A percentile compares a stretch with the other conserved stretches of the same genome.
These are phyloP conservation scores for Tethea ocularis DNA, from an alignment of 2,888 invertebrate genomes.

Conservation along the genomic window DNA sequence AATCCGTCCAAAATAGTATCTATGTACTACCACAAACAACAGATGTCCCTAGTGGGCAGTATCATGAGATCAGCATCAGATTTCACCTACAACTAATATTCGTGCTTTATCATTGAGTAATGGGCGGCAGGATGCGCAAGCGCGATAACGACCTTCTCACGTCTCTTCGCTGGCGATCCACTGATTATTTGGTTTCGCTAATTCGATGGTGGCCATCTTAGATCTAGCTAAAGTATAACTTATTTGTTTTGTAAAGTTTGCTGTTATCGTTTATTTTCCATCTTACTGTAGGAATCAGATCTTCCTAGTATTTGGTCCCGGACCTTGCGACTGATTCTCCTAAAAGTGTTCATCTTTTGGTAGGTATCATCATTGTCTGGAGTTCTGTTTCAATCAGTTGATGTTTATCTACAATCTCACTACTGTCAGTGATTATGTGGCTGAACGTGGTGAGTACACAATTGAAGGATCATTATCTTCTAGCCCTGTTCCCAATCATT, in stretches of 20 bases:
- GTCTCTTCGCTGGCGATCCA: constrained; percentile 17
- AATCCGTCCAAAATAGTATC: not conserved
- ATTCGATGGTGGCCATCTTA: constrained; percentile 19
- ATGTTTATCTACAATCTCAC: too few species aligned
- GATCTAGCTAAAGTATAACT: not conserved
- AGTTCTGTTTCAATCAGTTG: too few species aligned
- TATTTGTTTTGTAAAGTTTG: not conserved
- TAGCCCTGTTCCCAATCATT: too few species aligned
- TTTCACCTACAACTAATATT: constrained; percentile 50
- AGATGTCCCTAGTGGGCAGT: constrained; percentile 13
- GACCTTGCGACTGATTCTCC: too few species aligned
- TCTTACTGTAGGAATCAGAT: too few species aligned
- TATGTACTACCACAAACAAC: not conserved
- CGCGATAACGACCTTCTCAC: constrained; percentile 49
- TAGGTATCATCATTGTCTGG: too few species aligned
- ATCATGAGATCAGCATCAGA: constrained; percentile 44
- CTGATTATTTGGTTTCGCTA: constrained; percentile 19
- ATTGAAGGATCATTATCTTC: too few species aligned
- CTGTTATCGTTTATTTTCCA: not conserved
- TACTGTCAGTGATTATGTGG: too few species aligned
- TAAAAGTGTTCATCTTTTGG: too few species aligned
- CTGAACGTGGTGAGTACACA: too few species aligned
- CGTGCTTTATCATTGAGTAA: constrained; percentile 63
- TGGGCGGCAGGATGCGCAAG: constrained; percentile 55
- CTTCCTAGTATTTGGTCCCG: not conserved